phyloP scores from a whole-genome alignment of 2,797 vertebrate species.

The Clamator glandarius region DNA sequence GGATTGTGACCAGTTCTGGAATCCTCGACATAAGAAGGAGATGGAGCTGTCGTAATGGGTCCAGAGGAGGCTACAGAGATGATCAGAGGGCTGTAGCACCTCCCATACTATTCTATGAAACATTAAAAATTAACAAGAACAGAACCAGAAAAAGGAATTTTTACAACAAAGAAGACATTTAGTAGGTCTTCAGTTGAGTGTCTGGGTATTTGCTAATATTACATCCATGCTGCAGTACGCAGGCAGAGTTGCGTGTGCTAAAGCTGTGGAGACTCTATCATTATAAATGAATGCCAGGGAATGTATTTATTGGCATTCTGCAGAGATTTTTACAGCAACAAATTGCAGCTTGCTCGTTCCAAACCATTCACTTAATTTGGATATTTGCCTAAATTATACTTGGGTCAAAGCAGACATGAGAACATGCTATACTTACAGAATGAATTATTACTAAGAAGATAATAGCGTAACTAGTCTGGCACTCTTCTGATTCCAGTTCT shows the following conservation, averaged over 20 bases:
- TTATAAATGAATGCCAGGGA: neutral
- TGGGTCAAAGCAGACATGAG: slow-evolving; percentile 29
- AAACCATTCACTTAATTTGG: slow-evolving; percentile 61
- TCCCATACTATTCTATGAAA: neutral
- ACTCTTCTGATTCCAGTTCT: slow-evolving; percentile 38
- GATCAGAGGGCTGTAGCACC: too few species aligned
- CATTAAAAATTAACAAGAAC: neutral
- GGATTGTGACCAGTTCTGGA: too few species aligned
- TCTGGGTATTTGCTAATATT: neutral
- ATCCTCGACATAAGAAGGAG: too few species aligned
- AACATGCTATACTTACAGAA: neutral
- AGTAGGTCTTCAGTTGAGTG: neutral
- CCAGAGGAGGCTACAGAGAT: too few species aligned
- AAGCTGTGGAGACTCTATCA: neutral
- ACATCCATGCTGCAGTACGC: neutral
- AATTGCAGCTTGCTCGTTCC: slow-evolving; percentile 27
- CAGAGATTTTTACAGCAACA: slow-evolving; percentile 39
- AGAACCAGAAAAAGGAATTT: neutral
- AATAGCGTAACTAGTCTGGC: slow-evolving; percentile 17
- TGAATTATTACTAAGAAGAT: slow-evolving; percentile 54
- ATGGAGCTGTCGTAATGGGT: too few species aligned
- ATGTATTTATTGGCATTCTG: slow-evolving; percentile 16
- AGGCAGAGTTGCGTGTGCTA: neutral
- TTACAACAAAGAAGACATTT: neutral
- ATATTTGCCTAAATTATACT: slow-evolving; percentile 51